Evolutionary conservation across 1,140 invertebrate genomes (phyloP), one percentile per base, ranked within the genome.

Genomic region (Triops longicaudatus): DNA sequence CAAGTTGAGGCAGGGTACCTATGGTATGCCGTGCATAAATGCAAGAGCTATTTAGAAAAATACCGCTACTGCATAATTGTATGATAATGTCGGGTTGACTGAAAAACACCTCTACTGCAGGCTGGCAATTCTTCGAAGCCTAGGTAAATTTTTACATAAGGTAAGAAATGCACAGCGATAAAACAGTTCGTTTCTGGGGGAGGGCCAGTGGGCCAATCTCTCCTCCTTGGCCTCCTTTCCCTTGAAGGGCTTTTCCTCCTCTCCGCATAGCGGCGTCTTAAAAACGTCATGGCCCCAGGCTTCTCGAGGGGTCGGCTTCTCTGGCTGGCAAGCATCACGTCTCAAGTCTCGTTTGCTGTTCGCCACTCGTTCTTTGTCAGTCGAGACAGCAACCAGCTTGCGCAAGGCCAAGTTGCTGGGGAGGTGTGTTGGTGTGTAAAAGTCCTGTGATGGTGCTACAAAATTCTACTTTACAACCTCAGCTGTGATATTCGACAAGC

Each of bases 351-450:
- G 10, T 22, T 63, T 22, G 50, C 50, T 63, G 50, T 63, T 63
- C 50, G 50, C 50, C 50, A 63, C 50, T 63, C 50, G n/a, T 63
- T 63, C 50, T 63, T 63, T 63, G 50, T 63, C 50, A 63, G 50
- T 63, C 50, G 50, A 63, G 50, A 63, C 4, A 22, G 50, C 50
- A 63, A 63, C 50, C 14, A 63, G 50, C 22, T 63, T 63, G 50
- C 50, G 22, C 50, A 63, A 63, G 50, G n/a, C 50, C 50, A 63
- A 63, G 50, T 63, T 63, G 50, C 14, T 63, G 50, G 50, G 50
- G 22, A 63, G 50, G 50, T 63, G 22, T 63, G 50, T 22, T 63
- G 50, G 50, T 22, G 50, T 63, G 17, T 63, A 0, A 6, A 44
- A 63, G 50, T 63, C 22, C 50, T 63, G 50, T 63, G 50, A 22